Evolutionary conservation across 2,888 invertebrate species (phyloP).

Genomic region (Laothoe populi): DNA sequence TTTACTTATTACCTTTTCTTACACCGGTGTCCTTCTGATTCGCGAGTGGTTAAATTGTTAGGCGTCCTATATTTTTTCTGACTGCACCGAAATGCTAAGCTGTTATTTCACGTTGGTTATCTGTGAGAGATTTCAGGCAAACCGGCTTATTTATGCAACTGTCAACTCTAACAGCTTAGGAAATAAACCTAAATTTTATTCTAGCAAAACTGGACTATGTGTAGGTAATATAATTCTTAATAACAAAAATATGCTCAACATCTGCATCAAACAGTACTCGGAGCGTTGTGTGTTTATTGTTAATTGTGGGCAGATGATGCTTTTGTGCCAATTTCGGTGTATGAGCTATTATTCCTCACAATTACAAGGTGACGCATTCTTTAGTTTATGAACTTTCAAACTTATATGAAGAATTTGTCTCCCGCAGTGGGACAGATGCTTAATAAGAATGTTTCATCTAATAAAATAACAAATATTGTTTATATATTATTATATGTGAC

Average conservation of each 20-base stretch:
- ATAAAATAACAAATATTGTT: background rate
- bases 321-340: background rate
- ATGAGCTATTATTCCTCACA: background rate
- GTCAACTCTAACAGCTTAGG: too few relatives aligned
- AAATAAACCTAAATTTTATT: too few relatives aligned
- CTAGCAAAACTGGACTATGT: background rate
- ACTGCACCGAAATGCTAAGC: too few relatives aligned
- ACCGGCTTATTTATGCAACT: too few relatives aligned
- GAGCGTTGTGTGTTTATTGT: background rate
- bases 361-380: background rate
- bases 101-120: background rate
- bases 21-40: too few relatives aligned
- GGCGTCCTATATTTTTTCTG: background rate
- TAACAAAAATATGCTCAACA: background rate
- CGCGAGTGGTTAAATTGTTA: background rate
- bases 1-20: too few relatives aligned
- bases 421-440: background rate
- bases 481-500: too few relatives aligned
- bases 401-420: background rate
- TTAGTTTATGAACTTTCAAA: background rate
- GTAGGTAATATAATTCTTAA: background rate
- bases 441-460: background rate
- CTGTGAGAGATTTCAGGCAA: background rate
- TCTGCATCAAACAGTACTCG: background rate
- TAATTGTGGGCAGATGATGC: background rate